These are phyloP conservation scores for Anticlea derivata DNA, from an alignment of 2,888 invertebrate genomes.

Conservation along the genomic window DNA sequence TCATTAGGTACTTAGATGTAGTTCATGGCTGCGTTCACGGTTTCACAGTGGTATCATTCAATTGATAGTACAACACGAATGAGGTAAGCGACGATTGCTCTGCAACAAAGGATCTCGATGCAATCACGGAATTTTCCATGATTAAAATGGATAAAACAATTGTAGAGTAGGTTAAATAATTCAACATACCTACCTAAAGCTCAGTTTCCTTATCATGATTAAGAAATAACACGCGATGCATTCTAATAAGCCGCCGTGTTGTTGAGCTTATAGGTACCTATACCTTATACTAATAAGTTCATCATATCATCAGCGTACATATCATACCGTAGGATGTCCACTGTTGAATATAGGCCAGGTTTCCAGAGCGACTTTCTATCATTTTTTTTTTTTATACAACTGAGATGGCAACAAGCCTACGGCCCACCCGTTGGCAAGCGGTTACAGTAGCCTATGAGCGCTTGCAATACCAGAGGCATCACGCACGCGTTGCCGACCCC, in stretches of 20 bases:
- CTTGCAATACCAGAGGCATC: too few species aligned
- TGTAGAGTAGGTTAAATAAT: slow-evolving; percentile 16
- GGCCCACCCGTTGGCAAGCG: too few species aligned
- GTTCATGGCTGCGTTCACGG: slow-evolving; percentile 15
- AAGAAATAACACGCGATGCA: slow-evolving; percentile 38
- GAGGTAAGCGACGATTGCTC: slow-evolving; percentile 27
- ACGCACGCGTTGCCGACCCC: too few species aligned
- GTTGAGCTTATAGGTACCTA: too few species aligned
- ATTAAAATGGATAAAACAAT: slow-evolving; percentile 20
- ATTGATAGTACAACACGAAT: slow-evolving; percentile 22
- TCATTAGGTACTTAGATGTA: slow-evolving; percentile 15
- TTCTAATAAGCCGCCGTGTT: slow-evolving; percentile 28
- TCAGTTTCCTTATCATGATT: slow-evolving; percentile 39
- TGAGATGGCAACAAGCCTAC: too few species aligned
- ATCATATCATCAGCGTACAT: too few species aligned
- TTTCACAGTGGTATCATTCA: slow-evolving; percentile 20
- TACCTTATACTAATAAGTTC: too few species aligned
- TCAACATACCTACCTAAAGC: slow-evolving; percentile 19
- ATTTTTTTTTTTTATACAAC: too few species aligned
- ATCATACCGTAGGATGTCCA: too few species aligned
- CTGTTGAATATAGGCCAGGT: too few species aligned
- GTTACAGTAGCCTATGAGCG: too few species aligned
- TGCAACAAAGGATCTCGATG: slow-evolving; percentile 17
- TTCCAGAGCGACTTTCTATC: too few species aligned
- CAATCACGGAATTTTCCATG: slow-evolving; percentile 23